Evolutionary conservation across 1,140 invertebrate species (phyloP).

Genomic region (Drosophila punjabiensis): DNA sequence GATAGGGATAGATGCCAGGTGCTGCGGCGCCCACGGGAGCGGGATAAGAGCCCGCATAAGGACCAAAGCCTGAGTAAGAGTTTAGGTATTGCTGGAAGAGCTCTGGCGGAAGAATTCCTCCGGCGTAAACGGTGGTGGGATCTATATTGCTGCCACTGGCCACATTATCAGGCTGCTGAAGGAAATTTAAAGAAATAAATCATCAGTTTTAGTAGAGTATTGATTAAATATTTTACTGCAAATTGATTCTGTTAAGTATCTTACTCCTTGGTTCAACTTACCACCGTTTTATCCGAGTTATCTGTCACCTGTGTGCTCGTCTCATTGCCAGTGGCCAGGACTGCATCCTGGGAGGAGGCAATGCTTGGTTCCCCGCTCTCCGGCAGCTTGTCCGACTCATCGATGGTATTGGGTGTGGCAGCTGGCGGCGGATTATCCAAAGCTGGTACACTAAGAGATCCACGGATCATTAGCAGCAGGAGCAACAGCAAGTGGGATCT

Average conservation of each 20-base stretch:
- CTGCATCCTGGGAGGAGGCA: conserved; percentile 1
- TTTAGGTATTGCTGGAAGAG: conserved; percentile 81
- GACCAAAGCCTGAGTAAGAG: conserved; percentile 71
- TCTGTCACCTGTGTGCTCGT: conserved; percentile 16
- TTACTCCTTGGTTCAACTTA: conserved; percentile 19
- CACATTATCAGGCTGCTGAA: conserved; percentile 55
- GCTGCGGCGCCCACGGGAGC: conserved; percentile 48
- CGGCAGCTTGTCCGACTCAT: conserved; percentile 63
- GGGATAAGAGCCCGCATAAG: conserved; percentile 56
- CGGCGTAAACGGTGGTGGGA: conserved; percentile 68
- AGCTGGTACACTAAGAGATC: conserved; percentile 44
- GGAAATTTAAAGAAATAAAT: neutral
- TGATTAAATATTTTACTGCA: neutral
- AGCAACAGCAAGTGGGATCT: conserved; percentile 31
- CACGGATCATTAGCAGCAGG: conserved; percentile 28
- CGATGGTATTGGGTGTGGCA: conserved; percentile 49
- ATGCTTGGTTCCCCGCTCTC: conserved; percentile 21
- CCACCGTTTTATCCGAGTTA: conserved; percentile 34
- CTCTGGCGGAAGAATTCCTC: conserved; percentile 73
- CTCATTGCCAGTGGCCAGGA: conserved; percentile 13
- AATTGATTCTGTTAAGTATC: neutral
- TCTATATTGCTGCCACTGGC: conserved; percentile 66
- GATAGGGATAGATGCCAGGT: conserved; percentile 68
- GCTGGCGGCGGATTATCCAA: conserved; percentile 45
- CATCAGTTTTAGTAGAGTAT: neutral